These are phyloP conservation scores for Promerops cafer DNA, from an alignment of 2,113 vertebrate species.

Conservation along the genomic window DNA sequence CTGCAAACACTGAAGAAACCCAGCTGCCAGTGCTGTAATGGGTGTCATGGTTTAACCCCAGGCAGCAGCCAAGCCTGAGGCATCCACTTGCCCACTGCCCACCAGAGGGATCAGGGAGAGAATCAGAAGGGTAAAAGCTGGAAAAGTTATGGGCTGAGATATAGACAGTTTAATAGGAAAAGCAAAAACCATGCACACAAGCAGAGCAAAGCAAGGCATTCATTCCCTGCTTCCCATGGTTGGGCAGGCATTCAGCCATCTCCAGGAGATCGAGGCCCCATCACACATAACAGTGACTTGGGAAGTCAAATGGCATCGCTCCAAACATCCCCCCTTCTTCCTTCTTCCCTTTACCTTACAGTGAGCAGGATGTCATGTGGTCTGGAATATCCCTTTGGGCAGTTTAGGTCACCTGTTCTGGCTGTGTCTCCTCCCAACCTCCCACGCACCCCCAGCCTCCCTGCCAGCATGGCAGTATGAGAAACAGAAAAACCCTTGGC, in stretches of 20 bases:
- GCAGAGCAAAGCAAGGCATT: neutral
- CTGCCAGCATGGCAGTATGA: rapidly evolving
- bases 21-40: neutral
- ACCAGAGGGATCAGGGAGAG: neutral
- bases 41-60: neutral
- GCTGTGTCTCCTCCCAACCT: neutral
- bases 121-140: neutral
- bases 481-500: neutral
- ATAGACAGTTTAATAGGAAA: neutral
- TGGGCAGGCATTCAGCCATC: neutral
- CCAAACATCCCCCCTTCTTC: neutral
- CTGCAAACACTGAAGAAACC: neutral
- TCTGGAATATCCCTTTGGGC: neutral
- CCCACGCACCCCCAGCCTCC: neutral
- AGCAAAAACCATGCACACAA: neutral
- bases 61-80: neutral
- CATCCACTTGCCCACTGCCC: neutral
- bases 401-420: neutral
- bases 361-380: neutral
- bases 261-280: neutral
- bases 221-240: neutral
- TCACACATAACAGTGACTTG: neutral
- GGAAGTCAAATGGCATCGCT: neutral
- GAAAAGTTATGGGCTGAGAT: neutral
- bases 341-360: neutral